Evolutionary conservation across 2,797 vertebrate genomes (phyloP).

Genomic region (Anabas testudineus): DNA sequence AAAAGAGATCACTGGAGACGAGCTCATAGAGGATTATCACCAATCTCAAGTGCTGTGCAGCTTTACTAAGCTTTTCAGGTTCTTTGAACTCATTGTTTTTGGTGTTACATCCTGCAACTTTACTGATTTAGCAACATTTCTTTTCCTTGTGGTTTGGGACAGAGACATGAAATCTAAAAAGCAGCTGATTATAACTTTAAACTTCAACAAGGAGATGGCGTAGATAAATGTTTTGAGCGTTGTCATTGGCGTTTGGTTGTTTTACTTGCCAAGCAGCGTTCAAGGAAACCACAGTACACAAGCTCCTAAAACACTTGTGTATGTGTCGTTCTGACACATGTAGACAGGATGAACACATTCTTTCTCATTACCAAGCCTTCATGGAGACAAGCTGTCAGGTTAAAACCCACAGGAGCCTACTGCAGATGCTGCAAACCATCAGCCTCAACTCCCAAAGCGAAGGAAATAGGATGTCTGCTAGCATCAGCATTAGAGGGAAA

Average conservation of each 20-base stretch:
- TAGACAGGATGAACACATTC: slow-evolving; percentile 75
- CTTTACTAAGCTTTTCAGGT: neutral
- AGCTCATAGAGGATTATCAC: neutral
- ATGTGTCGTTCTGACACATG: slow-evolving; percentile 69
- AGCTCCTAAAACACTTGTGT: slow-evolving; percentile 60
- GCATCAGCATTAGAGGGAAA: slow-evolving; percentile 63
- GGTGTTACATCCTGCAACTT: too few relatives aligned
- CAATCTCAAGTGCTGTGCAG: neutral
- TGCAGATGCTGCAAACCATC: slow-evolving; percentile 73
- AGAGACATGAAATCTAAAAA: too few relatives aligned
- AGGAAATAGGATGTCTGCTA: slow-evolving; percentile 62
- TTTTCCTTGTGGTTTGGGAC: too few relatives aligned
- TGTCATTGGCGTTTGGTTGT: slow-evolving; percentile 40
- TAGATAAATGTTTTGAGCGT: slow-evolving; percentile 41
- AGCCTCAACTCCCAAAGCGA: slow-evolving; percentile 66
- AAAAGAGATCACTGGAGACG: neutral
- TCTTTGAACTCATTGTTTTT: neutral
- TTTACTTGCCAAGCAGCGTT: slow-evolving; percentile 58
- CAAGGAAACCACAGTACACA: slow-evolving; percentile 62
- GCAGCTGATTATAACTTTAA: slow-evolving; percentile 39
- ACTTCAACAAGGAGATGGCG: slow-evolving; percentile 37
- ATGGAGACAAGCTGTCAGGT: slow-evolving; percentile 77
- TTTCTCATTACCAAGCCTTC: slow-evolving; percentile 79
- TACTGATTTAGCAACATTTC: too few relatives aligned
- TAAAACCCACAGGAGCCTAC: slow-evolving; percentile 74